phyloP scores from a whole-genome alignment of 2,797 vertebrate genomes.

The Morelia viridis region DNA sequence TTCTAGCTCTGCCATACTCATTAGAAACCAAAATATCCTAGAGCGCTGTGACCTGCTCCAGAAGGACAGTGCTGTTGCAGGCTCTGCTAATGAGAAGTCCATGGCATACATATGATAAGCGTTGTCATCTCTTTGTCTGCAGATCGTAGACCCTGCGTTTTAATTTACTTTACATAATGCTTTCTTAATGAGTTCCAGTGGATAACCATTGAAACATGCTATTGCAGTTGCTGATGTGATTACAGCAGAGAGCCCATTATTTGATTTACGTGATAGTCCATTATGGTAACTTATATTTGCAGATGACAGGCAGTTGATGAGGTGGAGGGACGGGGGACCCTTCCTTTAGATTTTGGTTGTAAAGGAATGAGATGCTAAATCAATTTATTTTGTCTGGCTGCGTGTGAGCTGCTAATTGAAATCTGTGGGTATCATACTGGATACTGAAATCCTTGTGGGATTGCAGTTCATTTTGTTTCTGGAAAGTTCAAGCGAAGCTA shows the following conservation, averaged over 20 bases:
- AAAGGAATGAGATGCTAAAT: slow-evolving; percentile 73
- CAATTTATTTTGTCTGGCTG: slow-evolving; percentile 71
- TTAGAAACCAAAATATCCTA: slow-evolving; percentile 49
- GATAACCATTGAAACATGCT: slow-evolving; percentile 74
- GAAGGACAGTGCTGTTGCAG: slow-evolving; percentile 70
- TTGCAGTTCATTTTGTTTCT: slow-evolving; percentile 56
- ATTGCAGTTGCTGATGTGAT: slow-evolving; percentile 69
- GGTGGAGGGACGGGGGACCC: background rate
- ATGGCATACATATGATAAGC: slow-evolving; percentile 73
- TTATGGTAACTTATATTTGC: slow-evolving; percentile 76
- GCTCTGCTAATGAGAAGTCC: slow-evolving; percentile 74
- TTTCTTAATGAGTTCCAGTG: slow-evolving; percentile 78
- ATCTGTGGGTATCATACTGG: slow-evolving; percentile 67
- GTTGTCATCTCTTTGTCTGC: slow-evolving; percentile 79
- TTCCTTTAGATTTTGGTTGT: slow-evolving; percentile 61
- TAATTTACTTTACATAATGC: slow-evolving; percentile 79
- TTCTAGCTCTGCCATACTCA: slow-evolving; percentile 39
- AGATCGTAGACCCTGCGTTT: slow-evolving; percentile 76
- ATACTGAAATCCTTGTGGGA: slow-evolving; percentile 59
- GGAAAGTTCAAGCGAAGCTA: slow-evolving; percentile 67
- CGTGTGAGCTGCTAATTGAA: slow-evolving; percentile 75
- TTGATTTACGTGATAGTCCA: slow-evolving; percentile 74
- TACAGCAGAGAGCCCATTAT: slow-evolving; percentile 67
- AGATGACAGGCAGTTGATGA: slow-evolving; percentile 63
- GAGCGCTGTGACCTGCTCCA: slow-evolving; percentile 51